Conservation (phyloP, 2,888 invertebrate genomes). For the Ametastegia equiseti region DNA sequence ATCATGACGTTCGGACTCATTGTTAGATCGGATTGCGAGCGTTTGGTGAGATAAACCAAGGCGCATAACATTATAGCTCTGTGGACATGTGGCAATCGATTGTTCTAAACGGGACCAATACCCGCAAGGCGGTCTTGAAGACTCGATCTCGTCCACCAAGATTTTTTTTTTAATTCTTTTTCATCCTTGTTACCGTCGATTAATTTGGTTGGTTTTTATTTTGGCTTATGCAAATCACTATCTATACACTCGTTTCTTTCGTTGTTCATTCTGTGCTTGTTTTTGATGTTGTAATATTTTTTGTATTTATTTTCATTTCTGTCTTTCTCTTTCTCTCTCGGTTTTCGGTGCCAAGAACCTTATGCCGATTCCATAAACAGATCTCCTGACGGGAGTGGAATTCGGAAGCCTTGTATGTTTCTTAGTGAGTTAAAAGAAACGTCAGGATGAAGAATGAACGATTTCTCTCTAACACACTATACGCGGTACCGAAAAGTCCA, state of each 20-base stretch:
- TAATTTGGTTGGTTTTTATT: neutral
- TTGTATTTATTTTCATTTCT: too few species aligned
- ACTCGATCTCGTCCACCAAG: neutral
- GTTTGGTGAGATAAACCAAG: neutral
- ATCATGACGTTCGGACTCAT: neutral
- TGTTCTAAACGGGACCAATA: slow-evolving; percentile 42
- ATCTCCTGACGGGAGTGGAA: neutral
- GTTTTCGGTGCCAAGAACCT: neutral
- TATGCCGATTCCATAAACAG: neutral
- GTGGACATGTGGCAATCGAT: slow-evolving; percentile 36
- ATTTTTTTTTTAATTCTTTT: neutral
- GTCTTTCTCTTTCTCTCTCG: neutral
- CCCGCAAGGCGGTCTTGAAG: slow-evolving; percentile 14
- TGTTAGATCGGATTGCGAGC: neutral
- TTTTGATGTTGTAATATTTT: too few species aligned
- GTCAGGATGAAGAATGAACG: too few species aligned
- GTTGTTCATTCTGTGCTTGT: neutral
- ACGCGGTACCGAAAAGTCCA: neutral
- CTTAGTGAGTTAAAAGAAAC: too few species aligned
- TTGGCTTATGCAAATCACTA: neutral
- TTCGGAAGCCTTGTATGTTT: too few species aligned
- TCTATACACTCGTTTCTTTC: neutral
- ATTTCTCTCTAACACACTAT: too few species aligned
- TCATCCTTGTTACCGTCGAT: too few species aligned
- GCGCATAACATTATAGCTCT: neutral